A percentile compares a stretch with the other conserved stretches of the same genome.
phyloP scores from a whole-genome alignment of 2,797 vertebrate genomes.

The Molossus alvarezi region DNA sequence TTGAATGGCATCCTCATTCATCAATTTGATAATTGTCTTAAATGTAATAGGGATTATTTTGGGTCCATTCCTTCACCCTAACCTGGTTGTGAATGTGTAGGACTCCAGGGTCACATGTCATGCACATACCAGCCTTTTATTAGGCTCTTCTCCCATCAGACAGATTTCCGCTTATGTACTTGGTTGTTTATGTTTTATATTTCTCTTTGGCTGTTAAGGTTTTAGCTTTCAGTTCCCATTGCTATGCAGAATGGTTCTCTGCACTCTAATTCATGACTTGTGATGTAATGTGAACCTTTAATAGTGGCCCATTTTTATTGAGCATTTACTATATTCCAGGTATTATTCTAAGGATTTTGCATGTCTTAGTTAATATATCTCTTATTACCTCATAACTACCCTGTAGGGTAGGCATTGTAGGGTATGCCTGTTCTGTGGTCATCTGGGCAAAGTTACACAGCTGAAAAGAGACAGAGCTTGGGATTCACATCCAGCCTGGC shows the following conservation, averaged over 20 bases:
- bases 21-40: conserved; percentile 1
- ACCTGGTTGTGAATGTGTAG: background rate
- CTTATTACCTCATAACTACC: background rate
- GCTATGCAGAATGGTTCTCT: background rate
- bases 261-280: background rate
- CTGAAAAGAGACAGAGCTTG: background rate
- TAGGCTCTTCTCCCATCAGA: background rate
- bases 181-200: background rate
- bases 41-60: background rate
- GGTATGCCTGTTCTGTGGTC: background rate
- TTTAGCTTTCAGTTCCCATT: background rate
- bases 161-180: background rate
- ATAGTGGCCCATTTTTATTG: background rate
- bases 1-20: background rate
- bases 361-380: background rate
- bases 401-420: background rate
- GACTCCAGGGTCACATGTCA: background rate
- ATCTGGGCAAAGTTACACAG: background rate
- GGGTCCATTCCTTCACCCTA: background rate
- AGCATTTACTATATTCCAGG: background rate
- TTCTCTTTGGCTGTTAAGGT: conserved; percentile 1
- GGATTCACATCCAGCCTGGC: background rate
- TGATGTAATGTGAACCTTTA: background rate
- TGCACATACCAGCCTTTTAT: background rate
- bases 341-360: background rate